Conservation (phyloP, 2,888 invertebrate genomes). For the Prostheceraeus crozeri region DNA sequence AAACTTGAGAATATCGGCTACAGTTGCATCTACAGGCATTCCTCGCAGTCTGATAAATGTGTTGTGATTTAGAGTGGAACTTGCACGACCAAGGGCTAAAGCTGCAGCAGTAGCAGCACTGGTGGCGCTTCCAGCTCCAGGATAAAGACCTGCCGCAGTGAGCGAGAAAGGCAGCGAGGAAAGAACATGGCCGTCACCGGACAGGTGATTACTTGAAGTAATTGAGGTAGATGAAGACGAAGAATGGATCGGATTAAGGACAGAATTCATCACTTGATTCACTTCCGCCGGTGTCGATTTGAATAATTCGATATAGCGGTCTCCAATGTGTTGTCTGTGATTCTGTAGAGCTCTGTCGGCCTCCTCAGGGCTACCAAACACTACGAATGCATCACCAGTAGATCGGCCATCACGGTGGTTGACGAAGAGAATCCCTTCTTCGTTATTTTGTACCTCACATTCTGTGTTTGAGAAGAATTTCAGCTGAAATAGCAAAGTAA, state of each 20-base stretch:
- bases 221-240: too few relatives aligned
- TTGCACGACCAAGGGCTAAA: too few relatives aligned
- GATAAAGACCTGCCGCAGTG: too few relatives aligned
- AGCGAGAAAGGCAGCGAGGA: too few relatives aligned
- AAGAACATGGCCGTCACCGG: too few relatives aligned
- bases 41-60: conserved; percentile 92
- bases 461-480: conserved; percentile 89
- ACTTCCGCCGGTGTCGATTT: conserved; percentile 96
- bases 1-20: conserved; percentile 93
- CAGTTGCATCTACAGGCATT: conserved; percentile 90
- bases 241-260: too few relatives aligned
- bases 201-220: too few relatives aligned
- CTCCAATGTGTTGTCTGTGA: conserved; percentile 88
- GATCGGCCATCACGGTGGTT: conserved; percentile 72
- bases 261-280: conserved; percentile 70
- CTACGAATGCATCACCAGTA: conserved; percentile 95
- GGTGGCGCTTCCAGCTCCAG: too few relatives aligned
- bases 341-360: conserved; percentile 81
- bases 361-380: conserved; percentile 83
- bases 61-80: too few relatives aligned
- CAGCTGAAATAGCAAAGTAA: too few relatives aligned
- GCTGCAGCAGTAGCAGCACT: too few relatives aligned
- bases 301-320: conserved; percentile 93
- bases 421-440: conserved; percentile 91
- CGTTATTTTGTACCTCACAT: conserved; percentile 75